These are phyloP conservation scores for Cryptotermes secundus DNA, from an alignment of 1,140 invertebrate genomes.

Conservation along the genomic window DNA sequence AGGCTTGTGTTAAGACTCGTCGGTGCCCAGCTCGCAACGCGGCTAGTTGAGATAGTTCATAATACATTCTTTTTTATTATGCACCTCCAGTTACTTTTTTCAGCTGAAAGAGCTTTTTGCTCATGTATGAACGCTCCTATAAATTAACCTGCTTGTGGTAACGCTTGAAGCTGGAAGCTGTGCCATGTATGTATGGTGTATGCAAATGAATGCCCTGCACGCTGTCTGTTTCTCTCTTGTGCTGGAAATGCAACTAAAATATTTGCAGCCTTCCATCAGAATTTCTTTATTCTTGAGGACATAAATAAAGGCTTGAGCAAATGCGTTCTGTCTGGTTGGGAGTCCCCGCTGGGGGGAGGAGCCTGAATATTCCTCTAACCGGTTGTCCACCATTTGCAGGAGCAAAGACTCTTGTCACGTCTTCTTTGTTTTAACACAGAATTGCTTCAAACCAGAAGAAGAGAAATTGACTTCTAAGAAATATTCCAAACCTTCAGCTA, in stretches of 20 bases:
- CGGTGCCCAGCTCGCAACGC: no score
- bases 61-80: background rate
- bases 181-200: background rate
- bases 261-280: constrained; percentile 11
- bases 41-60: background rate
- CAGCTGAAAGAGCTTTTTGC: background rate
- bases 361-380: background rate
- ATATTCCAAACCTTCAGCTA: constrained; percentile 1
- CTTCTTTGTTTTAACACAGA: constrained; percentile 14
- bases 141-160: constrained; percentile 16
- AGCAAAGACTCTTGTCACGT: constrained; percentile 8
- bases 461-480: constrained; percentile 17
- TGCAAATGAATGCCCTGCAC: background rate
- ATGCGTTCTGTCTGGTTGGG: background rate
- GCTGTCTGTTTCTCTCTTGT: constrained; percentile 13
- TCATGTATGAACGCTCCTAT: background rate
- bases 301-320: background rate
- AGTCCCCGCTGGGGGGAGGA: background rate
- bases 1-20: no score
- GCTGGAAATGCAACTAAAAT: constrained; percentile 20
- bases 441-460: background rate
- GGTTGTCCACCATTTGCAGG: constrained; percentile 12
- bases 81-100: background rate
- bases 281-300: constrained; percentile 14
- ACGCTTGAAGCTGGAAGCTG: background rate